phyloP scores from a whole-genome alignment of 1,140 invertebrate species.

The Drosophila santomea region DNA sequence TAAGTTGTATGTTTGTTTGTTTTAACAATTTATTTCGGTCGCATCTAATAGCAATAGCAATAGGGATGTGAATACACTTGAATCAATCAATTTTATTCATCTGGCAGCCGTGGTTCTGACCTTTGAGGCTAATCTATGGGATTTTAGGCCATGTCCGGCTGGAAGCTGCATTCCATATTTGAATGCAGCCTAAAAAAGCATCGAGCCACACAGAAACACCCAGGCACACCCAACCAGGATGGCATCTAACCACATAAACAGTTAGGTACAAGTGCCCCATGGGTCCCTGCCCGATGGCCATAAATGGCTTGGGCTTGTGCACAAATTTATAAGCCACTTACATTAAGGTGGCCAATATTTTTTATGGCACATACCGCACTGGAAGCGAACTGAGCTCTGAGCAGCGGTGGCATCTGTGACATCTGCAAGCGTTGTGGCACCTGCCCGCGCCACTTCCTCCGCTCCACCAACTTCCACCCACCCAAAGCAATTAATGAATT shows the following conservation, averaged over 20 bases:
- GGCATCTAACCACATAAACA: slow-evolving; percentile 58
- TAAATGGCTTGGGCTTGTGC: slow-evolving; percentile 76
- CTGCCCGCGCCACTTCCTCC: slow-evolving; percentile 40
- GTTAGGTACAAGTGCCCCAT: slow-evolving; percentile 65
- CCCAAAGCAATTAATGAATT: slow-evolving; percentile 72
- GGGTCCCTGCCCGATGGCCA: slow-evolving; percentile 49
- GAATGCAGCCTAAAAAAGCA: slow-evolving; percentile 40
- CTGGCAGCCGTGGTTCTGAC: not conserved
- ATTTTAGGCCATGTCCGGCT: slow-evolving; percentile 28
- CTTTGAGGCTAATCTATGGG: slow-evolving; percentile 15
- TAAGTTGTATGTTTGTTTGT: too few species aligned
- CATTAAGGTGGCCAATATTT: slow-evolving; percentile 79
- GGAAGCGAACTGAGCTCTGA: slow-evolving; percentile 28
- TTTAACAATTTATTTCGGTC: too few species aligned
- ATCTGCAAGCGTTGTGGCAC: slow-evolving; percentile 41
- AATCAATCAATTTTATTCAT: slow-evolving; percentile 9
- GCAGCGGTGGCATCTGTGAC: slow-evolving; percentile 51
- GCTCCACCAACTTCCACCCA: slow-evolving; percentile 1
- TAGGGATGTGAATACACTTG: not conserved
- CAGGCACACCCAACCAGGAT: slow-evolving; percentile 21
- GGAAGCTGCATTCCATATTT: slow-evolving; percentile 44
- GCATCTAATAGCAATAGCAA: too few species aligned
- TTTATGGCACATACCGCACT: slow-evolving; percentile 64
- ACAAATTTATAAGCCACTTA: slow-evolving; percentile 78
- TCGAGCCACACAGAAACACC: slow-evolving; percentile 25